Conservation (phyloP, 2,888 invertebrate genomes). For the Tenthredo distinguenda region DNA sequence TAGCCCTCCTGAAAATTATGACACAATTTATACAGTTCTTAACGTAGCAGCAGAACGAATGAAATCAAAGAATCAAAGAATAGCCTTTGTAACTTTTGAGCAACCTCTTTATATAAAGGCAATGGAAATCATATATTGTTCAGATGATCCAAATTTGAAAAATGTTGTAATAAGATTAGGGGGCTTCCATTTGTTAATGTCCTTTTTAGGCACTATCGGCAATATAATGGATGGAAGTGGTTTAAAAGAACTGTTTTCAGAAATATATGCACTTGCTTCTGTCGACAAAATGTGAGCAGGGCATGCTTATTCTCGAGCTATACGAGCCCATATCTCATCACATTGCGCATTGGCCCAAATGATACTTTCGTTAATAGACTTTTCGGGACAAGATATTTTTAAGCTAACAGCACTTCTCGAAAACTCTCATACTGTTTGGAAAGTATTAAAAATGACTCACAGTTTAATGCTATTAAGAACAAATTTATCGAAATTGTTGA, state of each 20-base stretch:
- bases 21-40: constrained; percentile 60
- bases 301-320: constrained; percentile 54
- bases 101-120: constrained; percentile 64
- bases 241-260: constrained; percentile 58
- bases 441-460: too few species aligned
- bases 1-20: constrained; percentile 57
- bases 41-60: background rate
- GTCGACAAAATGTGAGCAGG: constrained; percentile 63
- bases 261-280: constrained; percentile 57
- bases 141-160: background rate
- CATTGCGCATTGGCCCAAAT: constrained; percentile 63
- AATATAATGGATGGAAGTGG: constrained; percentile 62
- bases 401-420: constrained; percentile 50
- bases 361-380: constrained; percentile 52
- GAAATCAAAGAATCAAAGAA: background rate
- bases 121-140: constrained; percentile 54
- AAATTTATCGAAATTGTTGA: too few species aligned
- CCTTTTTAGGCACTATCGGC: constrained; percentile 58
- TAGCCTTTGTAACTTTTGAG: constrained; percentile 60
- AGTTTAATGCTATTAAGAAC: too few species aligned
- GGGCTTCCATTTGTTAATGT: constrained; percentile 56
- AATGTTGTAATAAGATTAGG: constrained; percentile 55
- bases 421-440: constrained; percentile 23
- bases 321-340: too few species aligned
- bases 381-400: too few species aligned